A percentile compares a stretch with the other conserved stretches of the same genome.
Conservation (phyloP, 2,888 invertebrate genomes). For the Andrena marginata region DNA sequence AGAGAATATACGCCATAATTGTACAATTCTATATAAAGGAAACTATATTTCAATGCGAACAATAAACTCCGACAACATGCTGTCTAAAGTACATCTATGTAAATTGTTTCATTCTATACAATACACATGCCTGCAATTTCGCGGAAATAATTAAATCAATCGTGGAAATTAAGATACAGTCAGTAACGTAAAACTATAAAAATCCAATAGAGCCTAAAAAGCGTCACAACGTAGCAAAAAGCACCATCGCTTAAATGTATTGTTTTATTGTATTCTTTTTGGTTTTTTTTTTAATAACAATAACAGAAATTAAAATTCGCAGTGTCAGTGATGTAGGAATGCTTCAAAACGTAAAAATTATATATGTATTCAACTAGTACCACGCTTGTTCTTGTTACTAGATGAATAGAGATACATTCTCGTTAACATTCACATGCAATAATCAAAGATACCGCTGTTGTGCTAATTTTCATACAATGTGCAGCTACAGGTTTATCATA, state of each 20-base stretch:
- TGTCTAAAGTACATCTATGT: slow-evolving; percentile 35
- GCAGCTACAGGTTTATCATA: slow-evolving; percentile 45
- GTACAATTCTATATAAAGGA: slow-evolving; percentile 45
- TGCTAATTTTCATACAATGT: slow-evolving; percentile 50
- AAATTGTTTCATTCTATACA: slow-evolving; percentile 23
- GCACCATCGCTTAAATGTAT: slow-evolving; percentile 40
- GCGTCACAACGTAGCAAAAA: slow-evolving; percentile 56
- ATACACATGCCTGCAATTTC: slow-evolving; percentile 35
- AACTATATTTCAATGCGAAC: slow-evolving; percentile 34
- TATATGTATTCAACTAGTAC: slow-evolving; percentile 60
- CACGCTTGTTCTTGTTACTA: slow-evolving; percentile 65
- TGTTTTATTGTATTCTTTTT: neutral
- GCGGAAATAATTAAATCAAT: slow-evolving; percentile 27
- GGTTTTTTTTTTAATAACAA: slow-evolving; percentile 19
- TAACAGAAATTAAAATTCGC: slow-evolving; percentile 36
- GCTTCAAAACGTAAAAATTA: slow-evolving; percentile 21
- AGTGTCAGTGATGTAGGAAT: slow-evolving; percentile 26
- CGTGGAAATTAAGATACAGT: slow-evolving; percentile 36
- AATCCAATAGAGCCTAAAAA: slow-evolving; percentile 41
- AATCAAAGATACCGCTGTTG: slow-evolving; percentile 35
- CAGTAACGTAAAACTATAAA: slow-evolving; percentile 41
- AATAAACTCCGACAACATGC: slow-evolving; percentile 41
- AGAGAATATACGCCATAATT: slow-evolving; percentile 47
- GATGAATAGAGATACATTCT: slow-evolving; percentile 50
- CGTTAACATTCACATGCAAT: slow-evolving; percentile 65